Conservation (phyloP, 2,888 invertebrate genomes). For the Hypercompe scribonia region DNA sequence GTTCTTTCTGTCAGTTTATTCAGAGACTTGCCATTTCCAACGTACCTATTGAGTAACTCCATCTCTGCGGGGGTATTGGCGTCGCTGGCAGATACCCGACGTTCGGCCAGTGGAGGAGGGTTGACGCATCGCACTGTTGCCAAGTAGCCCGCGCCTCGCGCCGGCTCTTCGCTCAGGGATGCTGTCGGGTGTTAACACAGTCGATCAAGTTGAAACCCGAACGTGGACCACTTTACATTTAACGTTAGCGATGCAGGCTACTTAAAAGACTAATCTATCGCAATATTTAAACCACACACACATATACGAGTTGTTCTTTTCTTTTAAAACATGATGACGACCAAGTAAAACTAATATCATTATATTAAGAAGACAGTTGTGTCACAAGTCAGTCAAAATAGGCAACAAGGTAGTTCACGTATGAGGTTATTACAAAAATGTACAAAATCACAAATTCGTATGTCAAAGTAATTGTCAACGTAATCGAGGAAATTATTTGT, state of each 20-base stretch:
- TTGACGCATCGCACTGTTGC: slow-evolving; percentile 85
- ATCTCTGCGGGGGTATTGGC: slow-evolving; percentile 72
- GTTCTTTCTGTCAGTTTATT: neutral
- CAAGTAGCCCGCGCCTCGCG: slow-evolving; percentile 75
- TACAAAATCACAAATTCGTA: neutral
- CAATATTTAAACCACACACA: neutral
- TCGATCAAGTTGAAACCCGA: neutral
- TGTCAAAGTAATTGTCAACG: neutral
- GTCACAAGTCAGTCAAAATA: neutral
- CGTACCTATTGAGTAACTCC: slow-evolving; percentile 66
- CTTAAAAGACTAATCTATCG: neutral
- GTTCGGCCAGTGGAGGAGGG: slow-evolving; percentile 81
- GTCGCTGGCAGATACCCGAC: slow-evolving; percentile 81
- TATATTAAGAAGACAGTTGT: neutral
- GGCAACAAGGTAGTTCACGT: neutral
- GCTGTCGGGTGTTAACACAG: slow-evolving; percentile 57
- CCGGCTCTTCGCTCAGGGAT: slow-evolving; percentile 78
- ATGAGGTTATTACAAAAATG: neutral
- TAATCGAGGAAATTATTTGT: neutral
- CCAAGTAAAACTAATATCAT: neutral
- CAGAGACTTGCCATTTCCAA: neutral
- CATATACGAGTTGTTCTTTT: neutral
- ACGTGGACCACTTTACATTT: neutral
- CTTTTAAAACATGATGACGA: neutral
- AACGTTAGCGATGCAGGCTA: neutral